Conservation (phyloP, 1,140 invertebrate genomes). For the Drosophila ananassae region DNA sequence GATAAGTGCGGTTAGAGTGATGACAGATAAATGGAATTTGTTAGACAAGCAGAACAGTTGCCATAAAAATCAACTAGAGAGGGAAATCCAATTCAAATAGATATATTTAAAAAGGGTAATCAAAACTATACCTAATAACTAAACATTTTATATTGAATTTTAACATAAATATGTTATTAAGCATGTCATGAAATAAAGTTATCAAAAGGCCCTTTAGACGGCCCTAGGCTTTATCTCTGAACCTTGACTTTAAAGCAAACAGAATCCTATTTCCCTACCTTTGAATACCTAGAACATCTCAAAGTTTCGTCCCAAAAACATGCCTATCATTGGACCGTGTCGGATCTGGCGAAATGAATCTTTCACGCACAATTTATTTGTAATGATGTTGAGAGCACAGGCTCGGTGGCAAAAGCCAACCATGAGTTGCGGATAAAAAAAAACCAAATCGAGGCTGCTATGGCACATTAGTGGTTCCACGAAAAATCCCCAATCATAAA, state of each 20-base stretch:
- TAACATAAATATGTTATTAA: too few species aligned
- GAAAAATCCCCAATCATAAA: constrained; percentile 79
- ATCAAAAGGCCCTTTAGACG: too few species aligned
- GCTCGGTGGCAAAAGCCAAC: constrained; percentile 46
- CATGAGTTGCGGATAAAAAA: constrained; percentile 22
- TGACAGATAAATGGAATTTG: background rate
- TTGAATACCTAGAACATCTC: constrained; percentile 16
- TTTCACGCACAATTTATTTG: constrained; percentile 81
- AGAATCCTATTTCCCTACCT: background rate
- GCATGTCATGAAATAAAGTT: too few species aligned
- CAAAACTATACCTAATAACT: too few species aligned
- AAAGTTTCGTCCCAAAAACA: constrained; percentile 7
- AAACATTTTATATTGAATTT: too few species aligned
- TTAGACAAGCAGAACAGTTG: background rate
- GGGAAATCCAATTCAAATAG: too few species aligned
- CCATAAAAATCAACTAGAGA: too few species aligned
- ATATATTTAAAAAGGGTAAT: too few species aligned
- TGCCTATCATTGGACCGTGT: constrained; percentile 66
- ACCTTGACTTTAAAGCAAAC: constrained; percentile 50
- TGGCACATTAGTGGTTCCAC: constrained; percentile 72
- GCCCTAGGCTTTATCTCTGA: too few species aligned
- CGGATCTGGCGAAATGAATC: constrained; percentile 69
- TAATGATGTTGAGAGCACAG: constrained; percentile 71
- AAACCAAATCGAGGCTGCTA: constrained; percentile 42
- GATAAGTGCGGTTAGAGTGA: background rate